Evolutionary conservation across 2,113 vertebrate species (phyloP), one percentile per base, ranked within the genome.

Genomic region (Asarcornis scutulata): DNA sequence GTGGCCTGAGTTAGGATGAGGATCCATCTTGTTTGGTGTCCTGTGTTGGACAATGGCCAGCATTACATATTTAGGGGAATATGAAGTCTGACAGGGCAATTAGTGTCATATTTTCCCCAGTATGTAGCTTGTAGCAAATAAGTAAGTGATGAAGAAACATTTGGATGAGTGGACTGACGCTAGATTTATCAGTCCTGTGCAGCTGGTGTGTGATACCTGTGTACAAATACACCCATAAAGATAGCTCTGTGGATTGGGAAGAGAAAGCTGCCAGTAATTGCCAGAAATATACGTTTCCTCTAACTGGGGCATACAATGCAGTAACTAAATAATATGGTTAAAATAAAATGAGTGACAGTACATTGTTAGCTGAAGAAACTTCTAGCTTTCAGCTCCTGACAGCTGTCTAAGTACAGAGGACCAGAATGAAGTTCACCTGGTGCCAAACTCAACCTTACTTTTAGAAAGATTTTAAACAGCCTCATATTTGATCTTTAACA

Each of bases 21-120:
- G 15, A 20, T 78, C 83, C 0, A 0, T 59, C 44, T 71, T 0
- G 0, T 68, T 81, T 22, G 32, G 21, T 26, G 81, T 72, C 52
- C 58, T 6, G 31, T 80, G 34, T 92, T 88, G 40, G 34, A 44
- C 21, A n/a, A 16, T 26, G 20, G 8, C 26, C 17, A 40, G 2
- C 59, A 6, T 64, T 73, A 58, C 18, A 34, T 84, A 79, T 21
- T 75, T 55, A 60, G 22, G 17, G n/a, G 25, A 74, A 74, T 63
- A 36, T 46, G 21, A 60, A 36, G 7, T 71, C 16, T 59, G 17
- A 42, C 10, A 13, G 27, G n/a, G 7, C 36, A 87, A 21, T 50
- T 67, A 40, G 6, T 72, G 48, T 32, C 27, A 7, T 59, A 25
- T 69, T 68, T 86, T 82, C 83, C 17, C 9, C 6, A 59, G 16